Conservation (phyloP, 2,888 invertebrate species). For the Troilus luridus region DNA sequence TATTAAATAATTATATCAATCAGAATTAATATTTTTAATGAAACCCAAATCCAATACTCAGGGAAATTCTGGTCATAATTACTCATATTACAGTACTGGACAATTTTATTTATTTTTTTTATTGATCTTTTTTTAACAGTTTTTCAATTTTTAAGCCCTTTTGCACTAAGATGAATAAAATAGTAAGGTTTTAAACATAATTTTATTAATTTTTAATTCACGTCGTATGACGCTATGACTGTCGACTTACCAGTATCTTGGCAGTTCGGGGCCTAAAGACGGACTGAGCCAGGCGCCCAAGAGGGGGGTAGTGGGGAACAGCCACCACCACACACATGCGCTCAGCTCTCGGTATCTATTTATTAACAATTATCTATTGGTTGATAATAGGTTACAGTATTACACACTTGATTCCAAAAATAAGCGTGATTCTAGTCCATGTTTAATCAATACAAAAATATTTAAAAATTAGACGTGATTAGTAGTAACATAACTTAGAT, state of each 20-base stretch:
- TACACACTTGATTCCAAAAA: background rate
- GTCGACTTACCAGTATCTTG: slow-evolving; percentile 35
- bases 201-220: slow-evolving; percentile 35
- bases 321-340: slow-evolving; percentile 42
- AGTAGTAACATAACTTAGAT: too few relatives aligned
- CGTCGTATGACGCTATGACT: slow-evolving; percentile 26
- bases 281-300: background rate
- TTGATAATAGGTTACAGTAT: background rate
- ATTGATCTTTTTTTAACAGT: background rate
- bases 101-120: background rate
- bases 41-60: background rate
- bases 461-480: too few relatives aligned
- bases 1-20: background rate
- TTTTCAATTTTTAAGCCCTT: background rate
- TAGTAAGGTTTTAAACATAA: background rate
- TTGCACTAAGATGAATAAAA: background rate
- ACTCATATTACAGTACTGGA: background rate
- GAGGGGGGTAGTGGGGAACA: slow-evolving; percentile 13
- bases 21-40: background rate
- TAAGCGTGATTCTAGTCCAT: background rate
- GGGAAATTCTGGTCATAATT: background rate
- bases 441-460: background rate
- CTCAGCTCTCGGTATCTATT: background rate
- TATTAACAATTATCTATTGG: slow-evolving; percentile 5
- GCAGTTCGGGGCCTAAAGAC: background rate